phyloP scores from a whole-genome alignment of 2,797 vertebrate species.

The Potorous gilbertii region DNA sequence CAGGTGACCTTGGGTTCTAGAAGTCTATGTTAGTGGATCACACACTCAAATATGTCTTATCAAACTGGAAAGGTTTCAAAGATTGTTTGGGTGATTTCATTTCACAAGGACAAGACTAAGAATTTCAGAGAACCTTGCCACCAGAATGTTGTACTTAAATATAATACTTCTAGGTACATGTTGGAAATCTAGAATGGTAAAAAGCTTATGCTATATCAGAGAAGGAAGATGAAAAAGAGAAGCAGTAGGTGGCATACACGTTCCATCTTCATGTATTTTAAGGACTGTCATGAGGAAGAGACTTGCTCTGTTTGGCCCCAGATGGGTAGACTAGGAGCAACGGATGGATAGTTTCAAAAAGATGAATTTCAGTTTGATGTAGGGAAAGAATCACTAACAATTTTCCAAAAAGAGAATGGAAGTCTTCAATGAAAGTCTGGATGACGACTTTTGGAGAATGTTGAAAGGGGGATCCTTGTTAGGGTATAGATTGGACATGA shows the following conservation, averaged over 20 bases:
- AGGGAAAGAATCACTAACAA: background rate
- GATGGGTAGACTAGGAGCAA: background rate
- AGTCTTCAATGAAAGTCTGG: background rate
- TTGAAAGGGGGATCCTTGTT: background rate
- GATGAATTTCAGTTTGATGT: background rate
- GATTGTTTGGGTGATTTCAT: background rate
- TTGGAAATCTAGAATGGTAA: background rate
- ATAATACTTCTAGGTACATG: background rate
- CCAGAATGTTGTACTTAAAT: background rate
- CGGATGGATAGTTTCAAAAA: background rate
- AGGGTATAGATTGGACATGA: background rate
- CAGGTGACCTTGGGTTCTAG: background rate
- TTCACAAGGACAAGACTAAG: background rate
- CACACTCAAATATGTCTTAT: background rate
- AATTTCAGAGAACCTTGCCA: background rate
- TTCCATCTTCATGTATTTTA: background rate
- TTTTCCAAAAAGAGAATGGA: background rate
- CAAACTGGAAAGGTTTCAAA: background rate
- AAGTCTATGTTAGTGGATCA: background rate
- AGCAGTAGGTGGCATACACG: background rate
- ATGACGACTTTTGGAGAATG: background rate
- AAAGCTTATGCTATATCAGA: background rate
- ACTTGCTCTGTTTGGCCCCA: background rate
- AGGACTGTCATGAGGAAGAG: background rate
- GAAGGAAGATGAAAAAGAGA: background rate